These are phyloP conservation scores for Peromyscus melanophrys DNA, from an alignment of 2,797 vertebrate genomes.

Conservation along the genomic window DNA sequence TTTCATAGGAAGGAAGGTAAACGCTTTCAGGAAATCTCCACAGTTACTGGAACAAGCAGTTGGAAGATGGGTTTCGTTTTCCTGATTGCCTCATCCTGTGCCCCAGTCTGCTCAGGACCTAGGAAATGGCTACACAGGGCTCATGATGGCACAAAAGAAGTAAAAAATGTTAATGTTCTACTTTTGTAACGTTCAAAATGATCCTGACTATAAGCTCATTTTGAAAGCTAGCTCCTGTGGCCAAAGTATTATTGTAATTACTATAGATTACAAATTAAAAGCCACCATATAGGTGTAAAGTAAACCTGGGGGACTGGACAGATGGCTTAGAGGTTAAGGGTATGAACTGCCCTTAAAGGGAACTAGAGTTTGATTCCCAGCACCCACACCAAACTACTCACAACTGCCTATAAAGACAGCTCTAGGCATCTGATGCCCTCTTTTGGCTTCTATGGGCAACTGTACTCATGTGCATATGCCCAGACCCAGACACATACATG, in stretches of 20 bases:
- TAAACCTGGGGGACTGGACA: not conserved
- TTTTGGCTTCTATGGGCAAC: not conserved
- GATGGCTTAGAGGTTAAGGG: not conserved
- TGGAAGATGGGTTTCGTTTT: not conserved
- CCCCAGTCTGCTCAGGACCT: not conserved
- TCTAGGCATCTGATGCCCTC: not conserved
- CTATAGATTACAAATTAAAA: not conserved
- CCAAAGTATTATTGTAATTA: not conserved
- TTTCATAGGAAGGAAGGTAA: not conserved
- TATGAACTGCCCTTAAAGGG: not conserved
- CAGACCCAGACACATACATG: not conserved
- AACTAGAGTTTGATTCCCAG: not conserved
- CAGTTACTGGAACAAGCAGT: not conserved
- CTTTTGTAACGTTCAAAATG: not conserved
- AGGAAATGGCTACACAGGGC: not conserved
- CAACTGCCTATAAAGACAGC: not conserved
- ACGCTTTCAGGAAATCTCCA: not conserved
- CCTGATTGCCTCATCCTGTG: not conserved
- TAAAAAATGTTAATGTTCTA: not conserved
- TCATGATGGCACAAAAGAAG: not conserved
- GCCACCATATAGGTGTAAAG: not conserved
- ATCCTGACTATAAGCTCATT: not conserved
- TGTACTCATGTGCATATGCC: not conserved
- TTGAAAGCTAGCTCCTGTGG: not conserved
- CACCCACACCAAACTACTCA: not conserved